These are phyloP conservation scores for Trachelus troglodyta DNA, from an alignment of 2,888 invertebrate genomes.

Conservation along the genomic window DNA sequence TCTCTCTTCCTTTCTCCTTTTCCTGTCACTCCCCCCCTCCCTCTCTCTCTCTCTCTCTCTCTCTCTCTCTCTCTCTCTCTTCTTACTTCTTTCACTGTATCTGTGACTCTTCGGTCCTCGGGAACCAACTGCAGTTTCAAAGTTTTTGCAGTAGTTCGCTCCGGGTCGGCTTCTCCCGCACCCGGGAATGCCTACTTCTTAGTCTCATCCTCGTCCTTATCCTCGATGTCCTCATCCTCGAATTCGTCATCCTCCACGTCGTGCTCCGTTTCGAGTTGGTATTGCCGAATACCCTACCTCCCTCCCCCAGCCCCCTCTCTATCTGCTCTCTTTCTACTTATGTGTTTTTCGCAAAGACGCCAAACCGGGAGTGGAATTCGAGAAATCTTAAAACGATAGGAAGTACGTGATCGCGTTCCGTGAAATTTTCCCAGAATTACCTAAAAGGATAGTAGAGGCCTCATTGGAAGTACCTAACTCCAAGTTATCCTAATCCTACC, in stretches of 20 bases:
- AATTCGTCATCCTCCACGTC: background rate
- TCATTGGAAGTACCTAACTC: background rate
- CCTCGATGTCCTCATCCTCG: background rate
- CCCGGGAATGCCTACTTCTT: conserved; percentile 28
- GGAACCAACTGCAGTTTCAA: conserved; percentile 46
- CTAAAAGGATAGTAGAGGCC: background rate
- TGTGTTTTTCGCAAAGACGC: background rate
- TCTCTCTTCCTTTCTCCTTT: conserved; percentile 17
- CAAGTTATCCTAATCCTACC: background rate
- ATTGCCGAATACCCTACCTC: background rate
- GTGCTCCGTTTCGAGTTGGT: background rate
- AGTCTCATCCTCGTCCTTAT: background rate
- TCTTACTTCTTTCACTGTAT: conserved; percentile 20
- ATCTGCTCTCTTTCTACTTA: conserved; percentile 12
- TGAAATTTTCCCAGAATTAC: background rate
- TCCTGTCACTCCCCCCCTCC: conserved; percentile 20
- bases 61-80: conserved; percentile 26
- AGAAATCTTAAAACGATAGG: background rate
- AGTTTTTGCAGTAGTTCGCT: conserved; percentile 46
- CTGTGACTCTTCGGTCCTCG: conserved; percentile 26
- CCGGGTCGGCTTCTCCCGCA: conserved; percentile 30
- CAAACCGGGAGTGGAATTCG: background rate
- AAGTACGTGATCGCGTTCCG: background rate
- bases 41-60: conserved; percentile 25
- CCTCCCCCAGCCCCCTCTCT: conserved; percentile 7